A percentile compares a stretch with the other conserved stretches of the same genome.
These are phyloP conservation scores for Oreohelix idahoensis DNA, from an alignment of 1,140 invertebrate genomes.

Conservation along the genomic window DNA sequence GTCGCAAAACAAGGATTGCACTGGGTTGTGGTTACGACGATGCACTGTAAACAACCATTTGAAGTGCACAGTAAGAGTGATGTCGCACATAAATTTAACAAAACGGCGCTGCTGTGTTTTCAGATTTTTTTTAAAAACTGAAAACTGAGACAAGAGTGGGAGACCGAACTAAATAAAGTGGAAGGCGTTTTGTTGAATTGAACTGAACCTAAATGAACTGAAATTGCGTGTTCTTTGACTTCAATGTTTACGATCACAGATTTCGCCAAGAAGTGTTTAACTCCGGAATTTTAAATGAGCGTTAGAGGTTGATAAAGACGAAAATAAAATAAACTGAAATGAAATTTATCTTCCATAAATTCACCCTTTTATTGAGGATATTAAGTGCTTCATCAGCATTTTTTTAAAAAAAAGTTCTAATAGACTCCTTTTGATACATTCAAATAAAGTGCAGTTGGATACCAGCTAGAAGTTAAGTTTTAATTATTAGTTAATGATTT, in stretches of 20 bases:
- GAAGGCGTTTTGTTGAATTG: background rate
- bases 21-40: background rate
- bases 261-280: background rate
- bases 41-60: background rate
- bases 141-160: background rate
- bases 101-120: background rate
- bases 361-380: too few relatives aligned
- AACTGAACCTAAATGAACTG: background rate
- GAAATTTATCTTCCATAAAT: too few relatives aligned
- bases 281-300: background rate
- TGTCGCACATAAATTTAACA: conserved; percentile 2
- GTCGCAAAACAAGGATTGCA: background rate
- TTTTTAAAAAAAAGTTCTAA: too few relatives aligned
- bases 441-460: too few relatives aligned
- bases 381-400: too few relatives aligned
- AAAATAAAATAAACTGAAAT: too few relatives aligned
- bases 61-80: conserved; percentile 2
- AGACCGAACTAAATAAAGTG: background rate
- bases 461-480: too few relatives aligned
- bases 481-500: too few relatives aligned
- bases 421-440: too few relatives aligned
- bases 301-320: background rate
- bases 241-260: background rate
- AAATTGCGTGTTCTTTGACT: background rate
- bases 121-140: background rate